A percentile compares a stretch with the other conserved stretches of the same genome.
phyloP scores from a whole-genome alignment of 2,113 vertebrate genomes.

The Macaca nemestrina region DNA sequence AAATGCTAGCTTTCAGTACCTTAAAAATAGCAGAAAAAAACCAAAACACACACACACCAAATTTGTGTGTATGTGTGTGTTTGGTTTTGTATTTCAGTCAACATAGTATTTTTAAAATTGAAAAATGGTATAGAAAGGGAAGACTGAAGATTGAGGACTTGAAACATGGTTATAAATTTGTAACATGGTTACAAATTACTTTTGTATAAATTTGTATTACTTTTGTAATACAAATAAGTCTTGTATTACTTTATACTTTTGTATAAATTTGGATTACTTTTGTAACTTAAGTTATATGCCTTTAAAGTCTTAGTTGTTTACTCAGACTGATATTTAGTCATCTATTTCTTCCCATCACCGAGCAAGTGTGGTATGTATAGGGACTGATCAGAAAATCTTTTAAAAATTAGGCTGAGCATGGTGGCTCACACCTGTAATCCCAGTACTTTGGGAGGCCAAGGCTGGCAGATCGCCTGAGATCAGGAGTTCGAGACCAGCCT shows the following conservation, averaged over 20 bases:
- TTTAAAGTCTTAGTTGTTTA: conserved; percentile 33
- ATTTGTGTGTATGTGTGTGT: not conserved
- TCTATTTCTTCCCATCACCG: conserved; percentile 6
- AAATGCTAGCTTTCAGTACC: not conserved
- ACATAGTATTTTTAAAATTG: conserved; percentile 36
- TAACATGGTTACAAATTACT: not conserved
- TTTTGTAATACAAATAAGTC: not conserved
- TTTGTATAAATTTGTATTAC: conserved; percentile 9
- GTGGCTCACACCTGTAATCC: no score
- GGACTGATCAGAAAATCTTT: conserved; percentile 19
- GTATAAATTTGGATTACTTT: conserved; percentile 11
- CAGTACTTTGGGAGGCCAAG: no score
- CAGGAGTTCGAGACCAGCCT: no score
- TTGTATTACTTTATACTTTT: no score
- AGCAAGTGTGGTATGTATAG: not conserved
- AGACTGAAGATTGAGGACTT: not conserved
- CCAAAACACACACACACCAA: not conserved
- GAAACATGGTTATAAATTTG: not conserved
- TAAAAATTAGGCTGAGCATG: not conserved
- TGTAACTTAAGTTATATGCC: not conserved
- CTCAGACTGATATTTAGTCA: conserved; percentile 21
- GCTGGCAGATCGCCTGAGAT: no score
- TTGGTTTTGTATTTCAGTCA: conserved; percentile 39
- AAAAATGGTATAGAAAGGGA: conserved; percentile 1
- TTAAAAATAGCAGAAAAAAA: conserved; percentile 20